Conservation (phyloP, 2,113 vertebrate genomes). For the Pseudopipra pipra region DNA sequence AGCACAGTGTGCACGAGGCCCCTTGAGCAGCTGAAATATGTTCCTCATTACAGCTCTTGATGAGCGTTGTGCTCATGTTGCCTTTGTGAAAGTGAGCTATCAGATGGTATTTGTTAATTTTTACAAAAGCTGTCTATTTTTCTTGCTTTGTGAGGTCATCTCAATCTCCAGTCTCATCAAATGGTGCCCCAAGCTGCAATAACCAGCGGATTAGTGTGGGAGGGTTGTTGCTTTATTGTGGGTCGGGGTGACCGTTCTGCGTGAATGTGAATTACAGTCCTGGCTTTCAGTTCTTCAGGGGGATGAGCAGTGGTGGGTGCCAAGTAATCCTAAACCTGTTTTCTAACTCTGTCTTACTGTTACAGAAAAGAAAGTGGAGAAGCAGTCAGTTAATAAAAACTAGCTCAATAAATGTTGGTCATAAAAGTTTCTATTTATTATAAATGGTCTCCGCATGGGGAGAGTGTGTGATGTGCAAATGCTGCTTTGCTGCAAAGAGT, state of each 20-base stretch:
- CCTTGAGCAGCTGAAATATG: neutral
- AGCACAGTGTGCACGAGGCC: neutral
- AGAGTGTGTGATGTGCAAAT: neutral
- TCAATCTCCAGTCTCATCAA: neutral
- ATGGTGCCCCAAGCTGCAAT: neutral
- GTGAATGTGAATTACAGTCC: fast-evolving
- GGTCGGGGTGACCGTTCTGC: neutral
- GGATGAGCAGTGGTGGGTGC: neutral
- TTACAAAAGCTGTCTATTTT: neutral
- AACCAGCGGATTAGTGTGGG: neutral
- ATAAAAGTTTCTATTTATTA: neutral
- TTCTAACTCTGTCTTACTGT: neutral
- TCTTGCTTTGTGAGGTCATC: neutral
- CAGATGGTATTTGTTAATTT: neutral
- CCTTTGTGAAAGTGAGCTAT: neutral
- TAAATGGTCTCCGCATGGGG: fast-evolving
- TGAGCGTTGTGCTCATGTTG: neutral
- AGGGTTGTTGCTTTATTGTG: neutral
- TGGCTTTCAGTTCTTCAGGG: neutral
- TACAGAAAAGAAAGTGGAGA: neutral
- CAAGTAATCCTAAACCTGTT: neutral
- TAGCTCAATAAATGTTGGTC: neutral
- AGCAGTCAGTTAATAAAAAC: neutral
- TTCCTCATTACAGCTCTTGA: constrained; percentile 10
- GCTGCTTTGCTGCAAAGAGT: neutral